Evolutionary conservation across 2,888 invertebrate genomes (phyloP).

Genomic region (Euplexia lucipara): DNA sequence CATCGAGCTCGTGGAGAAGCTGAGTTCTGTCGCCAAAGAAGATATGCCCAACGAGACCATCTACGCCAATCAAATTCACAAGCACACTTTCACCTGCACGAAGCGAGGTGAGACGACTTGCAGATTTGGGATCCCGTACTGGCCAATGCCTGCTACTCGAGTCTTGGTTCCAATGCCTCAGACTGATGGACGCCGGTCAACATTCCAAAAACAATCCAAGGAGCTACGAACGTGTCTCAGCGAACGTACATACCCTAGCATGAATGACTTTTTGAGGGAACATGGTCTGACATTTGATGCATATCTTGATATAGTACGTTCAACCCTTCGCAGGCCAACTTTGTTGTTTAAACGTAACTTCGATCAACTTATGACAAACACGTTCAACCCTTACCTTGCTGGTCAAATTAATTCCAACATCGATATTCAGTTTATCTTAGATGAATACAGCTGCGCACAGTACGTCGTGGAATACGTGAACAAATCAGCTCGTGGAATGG

Average conservation of each 20-base stretch:
- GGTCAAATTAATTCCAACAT: slow-evolving; percentile 14
- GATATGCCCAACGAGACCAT: slow-evolving; percentile 5
- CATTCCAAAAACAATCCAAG: background rate
- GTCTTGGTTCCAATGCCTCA: slow-evolving; percentile 14
- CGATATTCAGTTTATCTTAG: slow-evolving; percentile 16
- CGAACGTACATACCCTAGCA: slow-evolving; percentile 3
- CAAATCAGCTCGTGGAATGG: slow-evolving; percentile 12
- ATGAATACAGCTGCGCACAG: slow-evolving; percentile 19
- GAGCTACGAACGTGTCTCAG: background rate
- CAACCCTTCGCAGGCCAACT: slow-evolving; percentile 3
- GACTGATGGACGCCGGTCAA: background rate
- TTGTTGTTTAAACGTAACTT: slow-evolving; percentile 7
- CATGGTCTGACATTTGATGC: background rate
- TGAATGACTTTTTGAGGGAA: background rate
- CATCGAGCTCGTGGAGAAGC: slow-evolving; percentile 8
- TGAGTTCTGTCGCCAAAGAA: background rate
- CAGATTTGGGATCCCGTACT: slow-evolving; percentile 21
- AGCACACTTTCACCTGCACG: slow-evolving; percentile 17
- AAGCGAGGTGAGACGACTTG: slow-evolving; percentile 16
- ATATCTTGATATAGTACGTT: slow-evolving; percentile 10
- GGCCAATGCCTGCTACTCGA: slow-evolving; percentile 4
- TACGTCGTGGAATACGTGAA: slow-evolving; percentile 23
- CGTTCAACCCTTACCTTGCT: slow-evolving; percentile 13
- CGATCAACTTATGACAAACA: slow-evolving; percentile 19
- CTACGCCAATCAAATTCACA: slow-evolving; percentile 19